phyloP scores from a whole-genome alignment of 1,140 invertebrate species.

The Drosophila tani region DNA sequence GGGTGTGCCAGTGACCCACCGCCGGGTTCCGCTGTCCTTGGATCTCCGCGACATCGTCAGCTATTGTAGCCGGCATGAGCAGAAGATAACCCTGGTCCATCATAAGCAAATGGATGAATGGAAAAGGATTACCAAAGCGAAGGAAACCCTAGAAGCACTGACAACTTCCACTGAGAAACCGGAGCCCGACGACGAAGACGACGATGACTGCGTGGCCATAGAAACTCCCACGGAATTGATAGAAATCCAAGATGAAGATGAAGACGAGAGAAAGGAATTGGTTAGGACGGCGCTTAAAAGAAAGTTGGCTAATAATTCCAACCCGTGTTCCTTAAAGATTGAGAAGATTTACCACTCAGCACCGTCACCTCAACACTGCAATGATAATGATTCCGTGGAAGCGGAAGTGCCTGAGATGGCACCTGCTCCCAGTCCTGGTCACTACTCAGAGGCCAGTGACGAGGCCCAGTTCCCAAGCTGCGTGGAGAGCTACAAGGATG shows the following conservation, averaged over 20 bases:
- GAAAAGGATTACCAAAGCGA: background rate
- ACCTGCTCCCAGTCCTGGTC: conserved; percentile 24
- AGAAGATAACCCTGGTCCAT: conserved; percentile 52
- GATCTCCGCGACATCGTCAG: conserved; percentile 81
- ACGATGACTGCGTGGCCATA: conserved; percentile 68
- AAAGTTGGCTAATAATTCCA: background rate
- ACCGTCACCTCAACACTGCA: background rate
- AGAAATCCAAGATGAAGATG: conserved; percentile 67
- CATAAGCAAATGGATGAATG: conserved; percentile 13
- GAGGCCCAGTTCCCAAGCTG: conserved; percentile 54
- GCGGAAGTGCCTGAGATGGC: background rate
- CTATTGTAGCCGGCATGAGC: conserved; percentile 58
- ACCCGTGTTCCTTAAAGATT: conserved; percentile 49
- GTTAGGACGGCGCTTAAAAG: conserved; percentile 6
- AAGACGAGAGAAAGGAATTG: conserved; percentile 5
- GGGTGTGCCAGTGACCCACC: conserved; percentile 42
- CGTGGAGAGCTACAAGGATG: conserved; percentile 70
- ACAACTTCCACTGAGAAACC: conserved; percentile 1
- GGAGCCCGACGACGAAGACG: conserved; percentile 30
- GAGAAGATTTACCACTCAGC: conserved; percentile 55
- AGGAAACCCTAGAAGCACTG: background rate
- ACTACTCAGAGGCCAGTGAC: conserved; percentile 52
- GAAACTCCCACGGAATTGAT: conserved; percentile 59
- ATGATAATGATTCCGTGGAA: conserved; percentile 1
- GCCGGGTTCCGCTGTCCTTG: conserved; percentile 59